phyloP scores from a whole-genome alignment of 1,140 invertebrate genomes.

The Drosophila bipectinata region DNA sequence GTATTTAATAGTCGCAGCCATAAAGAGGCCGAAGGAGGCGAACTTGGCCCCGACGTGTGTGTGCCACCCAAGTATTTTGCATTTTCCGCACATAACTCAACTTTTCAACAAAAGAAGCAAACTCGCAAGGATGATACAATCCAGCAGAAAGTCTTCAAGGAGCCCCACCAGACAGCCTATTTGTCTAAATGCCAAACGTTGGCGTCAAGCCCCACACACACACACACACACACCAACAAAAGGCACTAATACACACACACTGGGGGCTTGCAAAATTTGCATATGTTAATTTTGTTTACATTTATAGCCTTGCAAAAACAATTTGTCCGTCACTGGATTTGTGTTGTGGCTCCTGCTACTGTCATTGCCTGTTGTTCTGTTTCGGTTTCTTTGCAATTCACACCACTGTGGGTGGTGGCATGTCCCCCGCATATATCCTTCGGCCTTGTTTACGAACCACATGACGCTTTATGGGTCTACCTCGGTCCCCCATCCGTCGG shows the following conservation, averaged over 20 bases:
- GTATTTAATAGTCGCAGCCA: constrained; percentile 57
- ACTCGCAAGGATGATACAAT: constrained; percentile 32
- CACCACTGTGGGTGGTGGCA: constrained; percentile 50
- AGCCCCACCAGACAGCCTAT: constrained; percentile 47
- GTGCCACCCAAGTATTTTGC: constrained; percentile 49
- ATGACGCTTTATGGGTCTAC: constrained; percentile 59
- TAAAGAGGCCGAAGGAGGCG: constrained; percentile 35
- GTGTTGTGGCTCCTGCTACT: constrained; percentile 16
- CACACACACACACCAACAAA: constrained; percentile 16
- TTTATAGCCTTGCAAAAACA: constrained; percentile 79
- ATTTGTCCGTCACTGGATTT: constrained; percentile 64
- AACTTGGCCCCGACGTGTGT: not conserved
- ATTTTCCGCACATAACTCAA: constrained; percentile 70
- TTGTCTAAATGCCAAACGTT: constrained; percentile 61
- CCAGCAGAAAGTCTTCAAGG: constrained; percentile 16
- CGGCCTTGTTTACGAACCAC: constrained; percentile 64
- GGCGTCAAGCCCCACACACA: constrained; percentile 22
- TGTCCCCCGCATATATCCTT: constrained; percentile 8
- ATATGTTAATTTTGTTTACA: constrained; percentile 82
- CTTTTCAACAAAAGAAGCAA: constrained; percentile 35
- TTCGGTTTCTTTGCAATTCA: constrained; percentile 55
- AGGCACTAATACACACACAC: constrained; percentile 22
- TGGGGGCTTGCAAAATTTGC: constrained; percentile 67
- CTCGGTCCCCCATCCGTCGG: constrained; percentile 1
- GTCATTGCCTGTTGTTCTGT: constrained; percentile 8